Evolutionary conservation across 2,113 vertebrate species (phyloP).

Genomic region (Abramis brama): DNA sequence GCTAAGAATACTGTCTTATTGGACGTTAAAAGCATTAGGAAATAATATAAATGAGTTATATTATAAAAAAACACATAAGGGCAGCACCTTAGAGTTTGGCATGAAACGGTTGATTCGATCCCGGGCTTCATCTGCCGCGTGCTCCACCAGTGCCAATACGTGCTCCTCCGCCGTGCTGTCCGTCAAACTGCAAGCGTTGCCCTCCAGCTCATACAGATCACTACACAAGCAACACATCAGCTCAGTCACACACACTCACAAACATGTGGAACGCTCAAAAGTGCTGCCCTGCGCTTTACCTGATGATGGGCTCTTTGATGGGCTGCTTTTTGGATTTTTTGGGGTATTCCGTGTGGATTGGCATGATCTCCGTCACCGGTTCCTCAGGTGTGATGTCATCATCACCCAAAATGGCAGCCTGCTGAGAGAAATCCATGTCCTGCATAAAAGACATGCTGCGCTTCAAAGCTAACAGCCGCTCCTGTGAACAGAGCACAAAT

Average conservation of each 20-base stretch:
- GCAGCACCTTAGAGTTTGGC: constrained; percentile 88
- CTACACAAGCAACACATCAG: constrained; percentile 64
- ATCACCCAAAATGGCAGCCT: constrained; percentile 94
- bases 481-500: constrained; percentile 88
- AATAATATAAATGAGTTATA: too few relatives aligned
- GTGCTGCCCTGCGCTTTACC: background rate
- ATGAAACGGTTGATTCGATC: constrained; percentile 91
- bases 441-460: constrained; percentile 99
- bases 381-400: constrained; percentile 87
- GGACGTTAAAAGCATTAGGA: background rate
- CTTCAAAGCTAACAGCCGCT: constrained; percentile 96
- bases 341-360: constrained; percentile 86
- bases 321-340: constrained; percentile 95
- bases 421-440: constrained; percentile 98
- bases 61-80: too few relatives aligned
- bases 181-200: constrained; percentile 93
- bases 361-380: constrained; percentile 85
- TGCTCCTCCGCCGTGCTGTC: constrained; percentile 98
- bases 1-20: background rate
- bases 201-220: constrained; percentile 93
- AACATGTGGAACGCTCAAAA: background rate
- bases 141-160: constrained; percentile 93
- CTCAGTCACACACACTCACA: background rate
- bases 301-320: constrained; percentile 79
- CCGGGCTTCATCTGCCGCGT: constrained; percentile 93